These are phyloP conservation scores for Scaptodrosophila latifasciaeformis DNA, from an alignment of 2,888 invertebrate species.

Conservation along the genomic window DNA sequence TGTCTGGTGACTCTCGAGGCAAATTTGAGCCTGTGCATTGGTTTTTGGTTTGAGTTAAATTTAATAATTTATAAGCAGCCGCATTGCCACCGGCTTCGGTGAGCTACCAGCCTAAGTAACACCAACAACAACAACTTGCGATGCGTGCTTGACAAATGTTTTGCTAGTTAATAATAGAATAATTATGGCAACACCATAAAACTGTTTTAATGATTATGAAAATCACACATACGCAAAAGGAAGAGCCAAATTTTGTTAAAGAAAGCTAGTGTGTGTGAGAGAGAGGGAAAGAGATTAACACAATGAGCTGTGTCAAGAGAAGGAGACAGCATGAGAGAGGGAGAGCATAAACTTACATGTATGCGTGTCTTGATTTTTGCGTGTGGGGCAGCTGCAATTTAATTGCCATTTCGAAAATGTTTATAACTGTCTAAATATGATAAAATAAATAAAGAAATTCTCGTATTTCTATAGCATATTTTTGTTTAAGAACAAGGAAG, in stretches of 20 bases:
- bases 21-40: slow-evolving; percentile 33
- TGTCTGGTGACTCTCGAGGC: slow-evolving; percentile 31
- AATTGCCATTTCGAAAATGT: slow-evolving; percentile 19
- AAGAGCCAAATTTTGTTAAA: background rate
- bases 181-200: slow-evolving; percentile 63
- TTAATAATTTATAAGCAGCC: slow-evolving; percentile 64
- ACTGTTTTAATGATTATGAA: slow-evolving; percentile 59
- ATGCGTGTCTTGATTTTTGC: slow-evolving; percentile 2
- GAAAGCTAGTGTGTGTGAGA: background rate
- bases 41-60: slow-evolving; percentile 41
- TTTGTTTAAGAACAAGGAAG: no score
- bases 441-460: no score
- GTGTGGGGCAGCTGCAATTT: slow-evolving; percentile 16
- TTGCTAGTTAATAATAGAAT: slow-evolving; percentile 65
- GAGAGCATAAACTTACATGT: background rate
- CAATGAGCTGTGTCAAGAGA: no score
- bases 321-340: background rate
- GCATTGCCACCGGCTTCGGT: slow-evolving; percentile 25
- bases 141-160: slow-evolving; percentile 61
- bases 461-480: no score
- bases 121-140: slow-evolving; percentile 30
- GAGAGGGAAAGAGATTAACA: background rate
- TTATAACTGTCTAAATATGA: no score
- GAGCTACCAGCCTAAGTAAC: slow-evolving; percentile 13
- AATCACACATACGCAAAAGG: slow-evolving; percentile 28